phyloP scores from a whole-genome alignment of 2,888 invertebrate genomes.

The Hypercompe scribonia region DNA sequence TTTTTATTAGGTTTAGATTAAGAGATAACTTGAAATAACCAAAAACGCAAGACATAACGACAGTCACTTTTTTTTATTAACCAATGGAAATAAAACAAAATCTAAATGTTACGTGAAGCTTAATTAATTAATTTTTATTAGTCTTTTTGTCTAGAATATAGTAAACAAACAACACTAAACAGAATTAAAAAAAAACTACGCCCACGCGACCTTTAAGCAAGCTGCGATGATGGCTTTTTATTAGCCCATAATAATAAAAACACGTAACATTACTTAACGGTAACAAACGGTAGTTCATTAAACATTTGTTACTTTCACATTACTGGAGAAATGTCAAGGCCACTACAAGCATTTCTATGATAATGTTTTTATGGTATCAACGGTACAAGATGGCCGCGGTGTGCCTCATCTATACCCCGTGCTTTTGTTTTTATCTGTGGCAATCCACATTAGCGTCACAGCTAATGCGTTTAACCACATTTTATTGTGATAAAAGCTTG shows the following conservation, averaged over 20 bases:
- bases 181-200: slow-evolving; percentile 17
- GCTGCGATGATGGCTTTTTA: slow-evolving; percentile 52
- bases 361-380: slow-evolving; percentile 18
- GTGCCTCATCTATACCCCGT: background rate
- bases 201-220: slow-evolving; percentile 43
- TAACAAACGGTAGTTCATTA: slow-evolving; percentile 57
- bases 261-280: slow-evolving; percentile 61
- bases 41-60: too few relatives aligned
- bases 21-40: too few relatives aligned
- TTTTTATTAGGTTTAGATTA: too few relatives aligned
- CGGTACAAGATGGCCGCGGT: background rate
- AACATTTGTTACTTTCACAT: slow-evolving; percentile 60
- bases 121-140: background rate
- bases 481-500: background rate
- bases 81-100: too few relatives aligned
- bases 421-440: slow-evolving; percentile 2
- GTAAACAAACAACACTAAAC: slow-evolving; percentile 4
- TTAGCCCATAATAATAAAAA: slow-evolving; percentile 55
- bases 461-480: background rate
- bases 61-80: too few relatives aligned
- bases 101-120: too few relatives aligned
- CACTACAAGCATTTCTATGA: slow-evolving; percentile 22
- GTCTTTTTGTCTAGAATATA: background rate
- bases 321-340: slow-evolving; percentile 53
- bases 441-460: background rate